A percentile compares a stretch with the other conserved stretches of the same genome.
Evolutionary conservation across 2,113 vertebrate genomes (phyloP).

Genomic region (Colaptes auratus): DNA sequence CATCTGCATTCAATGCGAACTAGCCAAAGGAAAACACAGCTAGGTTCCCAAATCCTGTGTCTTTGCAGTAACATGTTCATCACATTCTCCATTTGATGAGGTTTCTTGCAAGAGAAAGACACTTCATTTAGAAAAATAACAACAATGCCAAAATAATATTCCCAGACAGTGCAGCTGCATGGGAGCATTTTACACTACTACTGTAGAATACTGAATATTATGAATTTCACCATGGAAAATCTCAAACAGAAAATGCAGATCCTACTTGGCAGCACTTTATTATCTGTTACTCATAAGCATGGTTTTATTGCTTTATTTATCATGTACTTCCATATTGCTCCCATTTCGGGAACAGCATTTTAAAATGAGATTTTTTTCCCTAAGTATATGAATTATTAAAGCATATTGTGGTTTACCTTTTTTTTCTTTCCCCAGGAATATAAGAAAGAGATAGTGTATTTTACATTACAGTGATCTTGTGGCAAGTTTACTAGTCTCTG

Average conservation of each 20-base stretch:
- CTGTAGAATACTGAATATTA: background rate
- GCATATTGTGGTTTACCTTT: background rate
- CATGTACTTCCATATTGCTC: background rate
- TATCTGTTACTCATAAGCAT: background rate
- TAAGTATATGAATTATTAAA: background rate
- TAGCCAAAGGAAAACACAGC: background rate
- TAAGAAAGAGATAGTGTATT: background rate
- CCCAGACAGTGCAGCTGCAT: background rate
- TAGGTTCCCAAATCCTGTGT: background rate
- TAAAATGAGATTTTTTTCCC: background rate
- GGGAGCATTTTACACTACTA: background rate
- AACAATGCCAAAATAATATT: background rate
- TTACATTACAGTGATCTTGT: conserved; percentile 1
- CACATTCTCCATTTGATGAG: background rate
- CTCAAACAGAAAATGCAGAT: conserved; percentile 33
- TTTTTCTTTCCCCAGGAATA: background rate
- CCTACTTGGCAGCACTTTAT: conserved; percentile 2
- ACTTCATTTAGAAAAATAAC: conserved; percentile 24
- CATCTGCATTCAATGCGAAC: background rate
- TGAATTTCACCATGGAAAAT: conserved; percentile 10
- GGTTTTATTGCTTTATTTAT: conserved; percentile 41
- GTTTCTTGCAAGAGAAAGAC: background rate
- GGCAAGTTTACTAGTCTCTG: conserved; percentile 8
- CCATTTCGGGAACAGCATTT: conserved; percentile 1
- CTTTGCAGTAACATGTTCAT: background rate